Evolutionary conservation across 1,140 invertebrate genomes (phyloP).

Genomic region (Anthonomus grandis): DNA sequence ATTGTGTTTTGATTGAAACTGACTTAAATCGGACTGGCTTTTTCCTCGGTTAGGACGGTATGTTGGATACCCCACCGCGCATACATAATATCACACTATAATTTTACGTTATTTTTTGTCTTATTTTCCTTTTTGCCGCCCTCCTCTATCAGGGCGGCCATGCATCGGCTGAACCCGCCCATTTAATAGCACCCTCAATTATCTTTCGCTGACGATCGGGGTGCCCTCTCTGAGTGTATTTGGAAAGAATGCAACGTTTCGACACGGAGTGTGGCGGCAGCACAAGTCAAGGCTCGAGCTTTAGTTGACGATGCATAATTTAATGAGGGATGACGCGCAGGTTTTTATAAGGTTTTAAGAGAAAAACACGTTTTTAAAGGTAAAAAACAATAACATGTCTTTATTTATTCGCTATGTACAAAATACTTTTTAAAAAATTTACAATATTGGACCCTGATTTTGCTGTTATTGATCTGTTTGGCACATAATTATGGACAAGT

Average conservation of each 20-base stretch:
- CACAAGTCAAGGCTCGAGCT: conserved; percentile 22
- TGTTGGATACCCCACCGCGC: conserved; percentile 47
- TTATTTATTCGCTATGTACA: too few species aligned
- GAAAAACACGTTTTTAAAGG: too few species aligned
- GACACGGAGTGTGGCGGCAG: conserved; percentile 21
- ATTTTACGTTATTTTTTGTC: conserved; percentile 49
- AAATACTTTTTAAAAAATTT: too few species aligned
- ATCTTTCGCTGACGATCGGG: conserved; percentile 28
- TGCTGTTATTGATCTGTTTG: too few species aligned
- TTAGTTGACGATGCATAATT: too few species aligned
- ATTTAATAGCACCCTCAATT: conserved; percentile 51
- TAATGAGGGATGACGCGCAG: too few species aligned
- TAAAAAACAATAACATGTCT: too few species aligned
- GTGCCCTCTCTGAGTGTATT: conserved; percentile 40
- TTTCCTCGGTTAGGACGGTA: conserved; percentile 40
- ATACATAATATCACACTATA: conserved; percentile 49
- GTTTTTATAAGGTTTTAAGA: too few species aligned
- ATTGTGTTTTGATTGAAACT: conserved; percentile 51
- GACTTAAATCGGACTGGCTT: conserved; percentile 48
- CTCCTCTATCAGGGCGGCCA: conserved; percentile 50
- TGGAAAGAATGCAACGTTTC: background rate
- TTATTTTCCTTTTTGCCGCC: conserved; percentile 47
- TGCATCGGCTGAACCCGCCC: conserved; percentile 50
- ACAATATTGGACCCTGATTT: too few species aligned
- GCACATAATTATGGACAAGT: too few species aligned